Conservation (phyloP, 2,797 vertebrate genomes). For the Gobionotothen gibberifrons region DNA sequence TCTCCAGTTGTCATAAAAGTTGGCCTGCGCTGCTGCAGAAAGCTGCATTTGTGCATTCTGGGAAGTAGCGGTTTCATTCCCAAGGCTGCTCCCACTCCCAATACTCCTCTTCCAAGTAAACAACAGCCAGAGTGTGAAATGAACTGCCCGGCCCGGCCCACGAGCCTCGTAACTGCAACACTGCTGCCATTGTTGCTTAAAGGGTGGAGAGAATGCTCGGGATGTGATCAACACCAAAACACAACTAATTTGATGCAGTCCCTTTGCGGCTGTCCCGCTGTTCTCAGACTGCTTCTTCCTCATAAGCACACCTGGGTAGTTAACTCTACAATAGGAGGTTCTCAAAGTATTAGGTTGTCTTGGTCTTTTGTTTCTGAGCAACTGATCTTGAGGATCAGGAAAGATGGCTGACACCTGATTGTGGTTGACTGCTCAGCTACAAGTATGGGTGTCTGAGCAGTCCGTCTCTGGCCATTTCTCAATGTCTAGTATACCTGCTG, state of each 20-base stretch:
- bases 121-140: slow-evolving; percentile 69
- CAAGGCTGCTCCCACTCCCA: slow-evolving; percentile 55
- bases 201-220: slow-evolving; percentile 59
- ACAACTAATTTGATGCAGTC: slow-evolving; percentile 59
- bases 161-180: slow-evolving; percentile 64
- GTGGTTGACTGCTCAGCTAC: too few species aligned
- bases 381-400: not conserved
- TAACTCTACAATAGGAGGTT: not conserved
- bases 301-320: not conserved
- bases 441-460: too few species aligned
- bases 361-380: not conserved
- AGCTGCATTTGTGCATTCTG: slow-evolving; percentile 29
- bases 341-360: not conserved
- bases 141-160: slow-evolving; percentile 45
- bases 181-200: slow-evolving; percentile 74
- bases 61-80: slow-evolving; percentile 40
- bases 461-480: too few species aligned
- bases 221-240: slow-evolving; percentile 60
- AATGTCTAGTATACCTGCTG: too few species aligned
- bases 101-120: slow-evolving; percentile 66
- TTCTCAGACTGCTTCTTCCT: slow-evolving; percentile 17
- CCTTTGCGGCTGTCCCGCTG: slow-evolving; percentile 36
- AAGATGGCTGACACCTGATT: too few species aligned
- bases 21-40: not conserved
- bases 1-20: slow-evolving; percentile 12